Evolutionary conservation across 2,888 invertebrate genomes (phyloP), one percentile per base, ranked within the genome.

Genomic region (Cacoxenus indagator): DNA sequence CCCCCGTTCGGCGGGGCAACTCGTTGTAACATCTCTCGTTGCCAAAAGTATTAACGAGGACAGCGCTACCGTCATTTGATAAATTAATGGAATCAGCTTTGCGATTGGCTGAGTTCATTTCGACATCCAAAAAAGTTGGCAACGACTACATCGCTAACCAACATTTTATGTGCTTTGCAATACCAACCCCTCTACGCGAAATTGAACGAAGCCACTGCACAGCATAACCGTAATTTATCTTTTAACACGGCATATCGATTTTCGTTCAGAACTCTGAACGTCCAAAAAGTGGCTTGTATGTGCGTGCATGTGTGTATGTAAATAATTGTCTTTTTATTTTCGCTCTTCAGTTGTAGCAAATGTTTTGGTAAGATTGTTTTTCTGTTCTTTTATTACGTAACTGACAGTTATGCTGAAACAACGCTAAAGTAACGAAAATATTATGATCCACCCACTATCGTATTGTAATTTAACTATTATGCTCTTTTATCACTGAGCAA

Each of bases 311-410:
- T 57, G 14, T 45, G 43, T 48, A 14, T 14, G 11, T 31, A 67
- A 74, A 72, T 81, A 76, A n/a, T 75, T 74, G 72, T 70, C 73
- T 74, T 71, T 74, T 67, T 64, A 71, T 78, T 71, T 67, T 73
- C 71, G 61, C 27, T 67, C 67, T 45, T 62, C 51, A 9, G 37
- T 37, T 14, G 14, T 4, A 37, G 37, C 37, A 37, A 37, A 37
- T 71, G 69, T 64, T 46, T 55, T 67, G 70, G 70, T 72, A 67
- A 81, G 74, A 81, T 81, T 84, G 77, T 80, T 81, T 83, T 83
- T 82, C 81, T 83, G 78, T 81, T 84, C 78, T 82, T 84, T 78
- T 78, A 81, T 83, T 83, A 81, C 81, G 80, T 83, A 80, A 83
- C 80, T 80, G 83, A 79, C 84, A 84, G 85, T 78, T 81, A 83